Evolutionary conservation across 1,140 invertebrate species (phyloP), one percentile per base, ranked within the genome.

Genomic region (Chrysomallon squamiferum): DNA sequence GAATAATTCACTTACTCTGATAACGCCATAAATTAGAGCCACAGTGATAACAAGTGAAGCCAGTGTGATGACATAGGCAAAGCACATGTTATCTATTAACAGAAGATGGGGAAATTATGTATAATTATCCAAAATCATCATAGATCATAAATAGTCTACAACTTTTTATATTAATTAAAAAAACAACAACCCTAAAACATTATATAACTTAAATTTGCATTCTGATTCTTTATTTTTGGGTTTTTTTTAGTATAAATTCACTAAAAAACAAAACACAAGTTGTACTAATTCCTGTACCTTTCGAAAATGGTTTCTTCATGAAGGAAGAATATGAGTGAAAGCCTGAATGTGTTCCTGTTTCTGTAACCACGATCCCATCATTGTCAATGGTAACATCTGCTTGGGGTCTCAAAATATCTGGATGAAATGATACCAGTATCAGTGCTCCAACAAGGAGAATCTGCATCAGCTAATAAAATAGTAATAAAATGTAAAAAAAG

Each of bases 21-120:
- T 88, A 6, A 92, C 91, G 65, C 93, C 93, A 85, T 93, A 94
- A 29, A 94, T 90, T 88, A 95, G 89, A 84, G 93, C 88, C 38
- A 93, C 81, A 4, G 92, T 93, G 56, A 94, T 92, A 32, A 90
- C 88, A 78, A 94, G 88, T 58, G 91, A 93, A 80, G 91, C 92
- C 61, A 93, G 88, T 66, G 91, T 92, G 64, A 94, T 88, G 74
- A 93, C 87, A 50, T 92, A 90, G 66, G 90, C 90, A 84, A 92
- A 89, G 87, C 93, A 92, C 72, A 93, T 87, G 83, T 93, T 91
- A 79, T 93, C 92, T 93, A 86, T 61, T 86, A 86, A 72, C n/a
- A n/a, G n/a, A n/a, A n/a, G n/a, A n/a, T n/a, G n/a, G n/a, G n/a
- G n/a, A n/a, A n/a, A n/a, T n/a, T n/a, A n/a, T n/a, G n/a, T n/a